Base-by-base conservation (phyloP, 1,140 invertebrate genomes). In the Macrosteles quadrilineatus region DNA sequence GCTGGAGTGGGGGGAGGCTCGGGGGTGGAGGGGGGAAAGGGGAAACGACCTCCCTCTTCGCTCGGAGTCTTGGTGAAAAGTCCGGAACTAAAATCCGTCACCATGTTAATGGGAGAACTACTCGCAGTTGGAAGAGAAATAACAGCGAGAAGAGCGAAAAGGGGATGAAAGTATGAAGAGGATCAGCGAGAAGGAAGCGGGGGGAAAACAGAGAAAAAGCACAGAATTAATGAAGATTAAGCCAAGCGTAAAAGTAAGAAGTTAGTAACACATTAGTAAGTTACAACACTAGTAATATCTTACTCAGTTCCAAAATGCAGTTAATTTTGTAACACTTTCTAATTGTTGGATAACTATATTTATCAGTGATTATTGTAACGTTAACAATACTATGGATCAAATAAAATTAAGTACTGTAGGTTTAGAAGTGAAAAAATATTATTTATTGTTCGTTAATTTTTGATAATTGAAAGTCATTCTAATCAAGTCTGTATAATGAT, bases 21-120 rank as follows among this genome's bases (percentile, higher is more conserved):
- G 68, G 69, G 73, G 83, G 67, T 62, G 78, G 74, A 77, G 75
- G 75, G 80, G 76, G 78, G 81, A 78, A 80, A 81, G 67, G 77
- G 82, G 78, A 78, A 83, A 77, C 80, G 80, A 78, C 85, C 85
- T 77, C 87, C 88, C 81, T 93, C 91, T 84, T 94, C 91, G 78
- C 91, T 92, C 76, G 91, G 91, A 74, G 91, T 93, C 86, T 93
- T 94, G 85, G 87, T 91, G 78, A 87, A 83, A 85, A 77, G 70
- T 82, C 91, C 91, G 76, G 90, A 91, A 81, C 91, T 91, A 83
- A 94, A 90, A 85, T 94, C 91, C 81, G 86, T 87, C 80, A 93
- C 91, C 87, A 94, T 86, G 86, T 93, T 92, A 84, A 93, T 93
- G 77, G 92, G 91, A 76, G 92, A 94, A 83, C 92, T 94, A 76